Percentiles rank a stretch among this genome's conserved stretches.
phyloP scores from a whole-genome alignment of 2,888 invertebrate genomes.

The Parascotia fuliginaria region DNA sequence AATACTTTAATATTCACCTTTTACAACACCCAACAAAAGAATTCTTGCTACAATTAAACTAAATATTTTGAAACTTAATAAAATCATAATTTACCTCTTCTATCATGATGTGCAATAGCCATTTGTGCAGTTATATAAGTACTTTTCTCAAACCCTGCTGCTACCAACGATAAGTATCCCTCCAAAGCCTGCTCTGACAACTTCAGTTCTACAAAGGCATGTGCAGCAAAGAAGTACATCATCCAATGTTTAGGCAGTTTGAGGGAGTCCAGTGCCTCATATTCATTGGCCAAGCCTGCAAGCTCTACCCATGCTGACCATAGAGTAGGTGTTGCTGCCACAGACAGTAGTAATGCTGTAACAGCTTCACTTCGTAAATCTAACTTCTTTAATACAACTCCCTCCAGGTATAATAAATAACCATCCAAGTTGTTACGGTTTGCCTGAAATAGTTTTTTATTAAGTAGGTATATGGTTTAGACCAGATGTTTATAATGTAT shows the following conservation, averaged over 20 bases:
- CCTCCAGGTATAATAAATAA: slow-evolving; percentile 95
- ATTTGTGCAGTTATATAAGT: slow-evolving; percentile 96
- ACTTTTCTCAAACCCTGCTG: slow-evolving; percentile 94
- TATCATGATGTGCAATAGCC: slow-evolving; percentile 96
- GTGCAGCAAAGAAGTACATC: slow-evolving; percentile 95
- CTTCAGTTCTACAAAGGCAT: slow-evolving; percentile 95
- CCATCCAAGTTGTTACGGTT: slow-evolving; percentile 92
- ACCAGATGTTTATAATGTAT: too few relatives aligned
- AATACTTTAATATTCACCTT: too few relatives aligned
- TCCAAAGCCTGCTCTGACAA: slow-evolving; percentile 95
- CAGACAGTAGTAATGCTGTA: slow-evolving; percentile 91
- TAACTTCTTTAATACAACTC: slow-evolving; percentile 94
- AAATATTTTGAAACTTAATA: too few relatives aligned
- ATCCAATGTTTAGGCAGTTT: slow-evolving; percentile 96
- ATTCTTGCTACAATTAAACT: too few relatives aligned
- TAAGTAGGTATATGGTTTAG: too few relatives aligned
- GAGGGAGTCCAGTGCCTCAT: slow-evolving; percentile 89
- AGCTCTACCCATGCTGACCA: slow-evolving; percentile 99
- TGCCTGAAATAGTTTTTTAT: slow-evolving; percentile 70
- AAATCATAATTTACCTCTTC: slow-evolving; percentile 90
- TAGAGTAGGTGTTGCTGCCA: slow-evolving; percentile 92
- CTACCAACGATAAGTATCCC: slow-evolving; percentile 91
- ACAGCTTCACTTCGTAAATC: slow-evolving; percentile 92
- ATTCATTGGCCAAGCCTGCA: slow-evolving; percentile 92
- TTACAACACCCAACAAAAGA: too few relatives aligned